Evolutionary conservation across 2,888 invertebrate species (phyloP).

Genomic region (Prionchulus punctatus): DNA sequence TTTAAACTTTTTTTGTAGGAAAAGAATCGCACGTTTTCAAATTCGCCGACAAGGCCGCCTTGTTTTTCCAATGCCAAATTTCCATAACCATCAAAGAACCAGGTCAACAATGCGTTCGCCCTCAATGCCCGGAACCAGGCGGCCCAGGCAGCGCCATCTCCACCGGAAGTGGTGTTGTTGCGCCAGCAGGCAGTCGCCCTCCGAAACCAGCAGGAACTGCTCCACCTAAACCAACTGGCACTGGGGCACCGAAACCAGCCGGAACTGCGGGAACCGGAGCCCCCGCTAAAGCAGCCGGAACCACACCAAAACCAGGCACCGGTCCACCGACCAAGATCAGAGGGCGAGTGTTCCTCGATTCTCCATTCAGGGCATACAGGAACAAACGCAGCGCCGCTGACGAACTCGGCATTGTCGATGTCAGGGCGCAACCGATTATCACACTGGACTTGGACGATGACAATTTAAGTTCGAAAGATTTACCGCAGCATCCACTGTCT

Average conservation of each 20-base stretch:
- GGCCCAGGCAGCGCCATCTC: conserved; percentile 12
- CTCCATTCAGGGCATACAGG: not conserved
- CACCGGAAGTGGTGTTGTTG: no score
- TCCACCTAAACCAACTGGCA: not conserved
- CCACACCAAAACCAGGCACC: no score
- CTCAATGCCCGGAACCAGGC: conserved; percentile 8
- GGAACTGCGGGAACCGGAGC: not conserved
- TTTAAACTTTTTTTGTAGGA: no score
- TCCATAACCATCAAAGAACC: conserved; percentile 21
- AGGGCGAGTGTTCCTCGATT: no score
- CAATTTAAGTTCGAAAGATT: no score
- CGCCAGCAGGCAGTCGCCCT: conserved; percentile 14
- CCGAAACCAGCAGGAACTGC: not conserved
- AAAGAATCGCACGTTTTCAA: conserved; percentile 28
- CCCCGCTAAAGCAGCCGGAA: not conserved
- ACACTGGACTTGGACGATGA: not conserved
- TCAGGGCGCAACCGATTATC: not conserved
- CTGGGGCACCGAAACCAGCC: not conserved
- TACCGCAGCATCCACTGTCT: no score
- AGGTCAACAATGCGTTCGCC: conserved; percentile 3
- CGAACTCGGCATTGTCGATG: not conserved
- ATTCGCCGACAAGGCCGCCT: conserved; percentile 25
- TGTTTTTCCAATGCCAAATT: conserved; percentile 29
- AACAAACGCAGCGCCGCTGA: no score
- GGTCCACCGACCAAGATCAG: not conserved